Base-by-base conservation (phyloP, 2,113 vertebrate genomes). In the Phyllostomus discolor region DNA sequence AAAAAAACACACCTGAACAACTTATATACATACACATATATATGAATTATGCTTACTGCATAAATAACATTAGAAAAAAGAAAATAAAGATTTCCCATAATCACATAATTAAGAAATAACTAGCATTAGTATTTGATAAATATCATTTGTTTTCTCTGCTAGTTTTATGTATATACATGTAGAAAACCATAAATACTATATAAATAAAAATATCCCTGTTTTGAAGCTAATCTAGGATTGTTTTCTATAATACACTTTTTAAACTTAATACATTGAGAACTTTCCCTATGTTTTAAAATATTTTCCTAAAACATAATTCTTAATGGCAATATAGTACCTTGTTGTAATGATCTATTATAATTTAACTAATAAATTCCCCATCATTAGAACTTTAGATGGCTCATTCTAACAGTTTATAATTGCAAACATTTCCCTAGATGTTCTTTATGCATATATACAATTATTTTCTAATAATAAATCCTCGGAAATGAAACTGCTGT, bases 221-320 rank as follows among this genome's bases (percentile, higher is more conserved):
- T n/a, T 57, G 5, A 62, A 73, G 85, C n/a, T 87, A 83, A 83
- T 54, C 54, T 28, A 82, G 73, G 48, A 90, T 69, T 6, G 15
- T 66, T 82, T 82, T 87, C 73, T 85, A 31, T 89, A 94, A 54
- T 33, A 22, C 43, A 59, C 31, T 86, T 94, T 83, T 88, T 52
- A 24, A 79, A 48, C 50, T 67, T 67, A 82, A n/a, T 62, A 52
- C 35, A 69, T 14, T 43, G 41, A 88, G 20, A 88, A 73, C 57
- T 94, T 91, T 91, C 82, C 88, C 46, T 43, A 69, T 64, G 38
- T 79, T 94, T 54, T 94, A 62, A 84, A 52, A 26, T 84, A 76
- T 92, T 92, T 96, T 88, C 54, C 87, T 78, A 91, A 73, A 64
- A 70, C 50, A 70, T n/a, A 93, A n/a, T 94, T 89, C 73, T 96